Evolutionary conservation across 2,888 invertebrate species (phyloP).

Genomic region (Ophion slaviceki): DNA sequence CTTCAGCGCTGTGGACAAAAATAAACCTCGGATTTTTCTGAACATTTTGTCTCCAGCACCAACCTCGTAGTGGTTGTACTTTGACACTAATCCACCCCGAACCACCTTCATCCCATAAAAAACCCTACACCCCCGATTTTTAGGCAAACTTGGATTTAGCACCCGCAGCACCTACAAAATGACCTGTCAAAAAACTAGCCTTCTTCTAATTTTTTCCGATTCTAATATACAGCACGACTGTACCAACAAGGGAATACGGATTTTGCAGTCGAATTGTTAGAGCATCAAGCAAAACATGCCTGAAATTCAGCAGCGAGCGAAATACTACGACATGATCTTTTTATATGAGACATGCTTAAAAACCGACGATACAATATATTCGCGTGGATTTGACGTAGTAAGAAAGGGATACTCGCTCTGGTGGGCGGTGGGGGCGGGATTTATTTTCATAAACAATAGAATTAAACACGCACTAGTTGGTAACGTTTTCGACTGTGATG

Average conservation of each 20-base stretch:
- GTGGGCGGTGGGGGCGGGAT: not conserved
- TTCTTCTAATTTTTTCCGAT: no score
- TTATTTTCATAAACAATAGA: not conserved
- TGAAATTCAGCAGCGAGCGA: conserved; percentile 18
- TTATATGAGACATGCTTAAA: conserved; percentile 1
- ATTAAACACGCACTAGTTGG: not conserved
- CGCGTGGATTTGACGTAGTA: conserved; percentile 1
- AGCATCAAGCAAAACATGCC: conserved; percentile 21
- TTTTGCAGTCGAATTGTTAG: conserved; percentile 27
- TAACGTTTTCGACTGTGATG: conserved; percentile 1
- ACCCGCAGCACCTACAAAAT: no score
- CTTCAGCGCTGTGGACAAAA: no score
- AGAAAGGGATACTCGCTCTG: conserved; percentile 1
- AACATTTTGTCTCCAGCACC: no score
- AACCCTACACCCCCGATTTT: no score
- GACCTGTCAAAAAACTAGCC: no score
- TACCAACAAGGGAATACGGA: not conserved
- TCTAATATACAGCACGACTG: no score
- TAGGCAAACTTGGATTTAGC: no score
- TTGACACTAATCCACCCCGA: no score
- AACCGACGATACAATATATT: conserved; percentile 7
- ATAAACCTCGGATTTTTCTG: no score
- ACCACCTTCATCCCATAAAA: no score
- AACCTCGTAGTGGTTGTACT: no score
- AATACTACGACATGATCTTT: conserved; percentile 34